Base-by-base conservation (phyloP, 2,888 invertebrate species). In the Dolomedes plantarius region DNA sequence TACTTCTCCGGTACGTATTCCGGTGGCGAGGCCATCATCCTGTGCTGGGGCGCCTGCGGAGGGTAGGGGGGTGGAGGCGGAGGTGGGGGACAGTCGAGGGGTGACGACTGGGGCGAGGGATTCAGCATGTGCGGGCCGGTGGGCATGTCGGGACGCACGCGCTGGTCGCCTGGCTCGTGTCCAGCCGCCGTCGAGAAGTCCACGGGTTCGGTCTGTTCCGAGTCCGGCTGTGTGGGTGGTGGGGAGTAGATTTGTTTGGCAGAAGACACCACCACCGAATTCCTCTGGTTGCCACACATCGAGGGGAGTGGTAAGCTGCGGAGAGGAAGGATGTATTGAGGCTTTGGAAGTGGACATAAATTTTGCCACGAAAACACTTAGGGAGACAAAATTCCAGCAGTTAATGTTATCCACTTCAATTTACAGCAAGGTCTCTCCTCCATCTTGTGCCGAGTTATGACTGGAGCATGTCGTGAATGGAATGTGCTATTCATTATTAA, bases 151-250 rank as follows among this genome's bases (percentile, higher is more conserved):
- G 69, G 69, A n/a, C 83, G 41, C 32, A 72, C 79, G 5, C 71
- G 27, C 13, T 72, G 80, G 23, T 71, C 69, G 5, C 71, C 16
- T 13, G 65, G 80, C 23, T 71, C 69, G 29, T 77, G 77, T n/a
- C 77, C 83, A 23, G 56, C 56, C 7, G 89, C 82, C 67, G 89
- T 94, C 89, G 94, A 94, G 90, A 95, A 94, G 91, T 95, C 94
- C 85, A 95, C 94, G 36, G 94, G 94, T 91, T 94, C 94, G 89
- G 94, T 94, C 92, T 94, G 94, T 87, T 94, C 90, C 6, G 82
- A 71, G 50, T 90, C 89, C 50, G 87, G 86, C 67, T 86, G 41
- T 3, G 77, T 32, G 7, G 87, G 83, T 13, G 87, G 81, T 16
- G 75, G 71, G 3, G 87, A 79, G 9, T 81, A 81, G 32, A 86